phyloP scores from a whole-genome alignment of 2,888 invertebrate genomes.

The Volucella inanis region DNA sequence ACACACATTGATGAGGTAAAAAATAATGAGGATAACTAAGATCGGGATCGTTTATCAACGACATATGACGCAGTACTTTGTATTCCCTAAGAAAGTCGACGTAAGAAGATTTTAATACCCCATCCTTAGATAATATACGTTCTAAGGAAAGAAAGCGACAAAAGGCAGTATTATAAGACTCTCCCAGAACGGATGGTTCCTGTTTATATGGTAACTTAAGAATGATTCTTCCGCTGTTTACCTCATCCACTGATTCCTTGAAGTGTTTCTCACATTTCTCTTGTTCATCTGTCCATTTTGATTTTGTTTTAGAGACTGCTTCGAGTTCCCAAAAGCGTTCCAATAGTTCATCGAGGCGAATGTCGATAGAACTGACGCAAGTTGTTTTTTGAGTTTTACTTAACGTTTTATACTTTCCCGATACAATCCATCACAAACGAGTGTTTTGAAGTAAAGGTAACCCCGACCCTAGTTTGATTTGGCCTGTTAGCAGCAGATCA shows the following conservation, averaged over 20 bases:
- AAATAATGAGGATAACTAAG: no score
- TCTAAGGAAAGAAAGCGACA: conserved; percentile 39
- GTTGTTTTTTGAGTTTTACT: neutral
- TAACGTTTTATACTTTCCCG: conserved; percentile 30
- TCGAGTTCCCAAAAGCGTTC: conserved; percentile 43
- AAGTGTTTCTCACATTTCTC: conserved; percentile 32
- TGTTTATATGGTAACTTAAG: conserved; percentile 43
- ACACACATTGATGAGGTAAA: no score
- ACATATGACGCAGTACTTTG: no score
- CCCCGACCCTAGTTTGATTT: conserved; percentile 28
- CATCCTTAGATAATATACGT: conserved; percentile 26
- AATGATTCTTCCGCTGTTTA: conserved; percentile 22
- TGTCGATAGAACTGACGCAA: neutral
- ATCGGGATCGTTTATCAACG: no score
- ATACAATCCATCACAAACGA: conserved; percentile 47
- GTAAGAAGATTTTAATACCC: neutral
- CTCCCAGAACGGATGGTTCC: conserved; percentile 13
- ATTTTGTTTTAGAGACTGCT: conserved; percentile 17
- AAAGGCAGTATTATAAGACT: conserved; percentile 44
- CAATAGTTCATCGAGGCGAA: conserved; percentile 12
- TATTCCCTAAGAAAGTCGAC: no score
- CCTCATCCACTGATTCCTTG: conserved; percentile 1
- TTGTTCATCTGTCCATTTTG: conserved; percentile 38
- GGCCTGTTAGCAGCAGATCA: conserved; percentile 14
- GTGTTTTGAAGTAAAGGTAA: conserved; percentile 53